Conservation (phyloP, 1,140 invertebrate species). For the Anastatus disparis region DNA sequence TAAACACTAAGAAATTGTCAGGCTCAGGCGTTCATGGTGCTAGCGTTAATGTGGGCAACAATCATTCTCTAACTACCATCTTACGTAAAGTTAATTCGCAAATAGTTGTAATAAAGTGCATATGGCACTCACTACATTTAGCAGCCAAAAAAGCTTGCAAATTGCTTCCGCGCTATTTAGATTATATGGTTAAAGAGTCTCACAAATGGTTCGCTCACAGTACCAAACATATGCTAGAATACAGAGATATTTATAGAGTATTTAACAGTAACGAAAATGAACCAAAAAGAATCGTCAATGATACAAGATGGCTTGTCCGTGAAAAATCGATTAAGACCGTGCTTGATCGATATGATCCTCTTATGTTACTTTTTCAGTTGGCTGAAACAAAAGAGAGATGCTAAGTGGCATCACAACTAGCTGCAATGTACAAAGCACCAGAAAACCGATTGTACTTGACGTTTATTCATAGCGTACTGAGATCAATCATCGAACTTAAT, state of each 20-base stretch:
- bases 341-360: background rate
- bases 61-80: too few relatives aligned
- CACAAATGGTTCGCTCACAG: background rate
- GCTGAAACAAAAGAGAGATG: too few relatives aligned
- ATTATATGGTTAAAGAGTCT: background rate
- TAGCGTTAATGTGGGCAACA: too few relatives aligned
- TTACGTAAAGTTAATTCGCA: too few relatives aligned
- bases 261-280: background rate
- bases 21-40: too few relatives aligned
- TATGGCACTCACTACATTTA: background rate
- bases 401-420: too few relatives aligned
- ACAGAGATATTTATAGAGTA: background rate
- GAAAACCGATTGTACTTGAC: too few relatives aligned
- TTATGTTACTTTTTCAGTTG: too few relatives aligned
- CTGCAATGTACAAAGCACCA: too few relatives aligned
- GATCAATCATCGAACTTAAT: too few relatives aligned
- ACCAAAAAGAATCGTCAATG: background rate
- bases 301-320: background rate
- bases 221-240: background rate
- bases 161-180: background rate
- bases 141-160: background rate
- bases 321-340: background rate
- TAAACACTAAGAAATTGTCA: too few relatives aligned
- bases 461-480: too few relatives aligned
- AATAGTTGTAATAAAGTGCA: background rate